phyloP scores from a whole-genome alignment of 2,888 invertebrate species.

The Xanthia icteritia region DNA sequence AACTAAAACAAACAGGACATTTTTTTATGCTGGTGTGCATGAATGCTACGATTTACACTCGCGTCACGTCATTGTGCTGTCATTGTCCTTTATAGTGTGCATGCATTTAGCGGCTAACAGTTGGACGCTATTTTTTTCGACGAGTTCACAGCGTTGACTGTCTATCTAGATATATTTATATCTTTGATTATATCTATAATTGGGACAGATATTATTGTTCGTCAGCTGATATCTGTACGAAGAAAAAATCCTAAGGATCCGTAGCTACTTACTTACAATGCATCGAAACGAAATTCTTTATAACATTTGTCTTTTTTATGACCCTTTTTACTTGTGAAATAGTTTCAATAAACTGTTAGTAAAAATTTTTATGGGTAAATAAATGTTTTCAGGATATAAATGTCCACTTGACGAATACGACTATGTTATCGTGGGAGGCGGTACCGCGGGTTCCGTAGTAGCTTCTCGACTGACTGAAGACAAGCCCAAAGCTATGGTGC shows the following conservation, averaged over 20 bases:
- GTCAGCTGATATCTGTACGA: not conserved
- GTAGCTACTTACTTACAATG: not conserved
- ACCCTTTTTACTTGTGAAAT: not conserved
- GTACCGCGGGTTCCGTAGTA: conserved; percentile 93
- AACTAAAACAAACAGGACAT: too few relatives aligned
- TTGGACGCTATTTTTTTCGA: too few relatives aligned
- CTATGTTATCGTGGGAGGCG: conserved; percentile 93
- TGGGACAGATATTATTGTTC: not conserved
- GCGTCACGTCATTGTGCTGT: too few relatives aligned
- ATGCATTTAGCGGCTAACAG: too few relatives aligned
- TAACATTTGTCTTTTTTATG: not conserved
- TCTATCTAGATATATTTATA: too few relatives aligned
- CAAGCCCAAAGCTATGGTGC: conserved; percentile 87
- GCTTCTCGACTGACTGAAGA: conserved; percentile 93
- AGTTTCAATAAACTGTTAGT: not conserved
- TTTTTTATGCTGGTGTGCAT: too few relatives aligned
- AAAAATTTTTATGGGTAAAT: not conserved
- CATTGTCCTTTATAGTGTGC: too few relatives aligned
- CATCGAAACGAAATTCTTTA: not conserved
- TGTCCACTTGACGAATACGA: conserved; percentile 90
- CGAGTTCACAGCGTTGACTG: too few relatives aligned
- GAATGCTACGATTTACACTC: too few relatives aligned
- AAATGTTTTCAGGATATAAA: conserved; percentile 77
- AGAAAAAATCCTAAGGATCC: not conserved
- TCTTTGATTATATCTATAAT: not conserved